These are phyloP conservation scores for Chelon auratus DNA, from an alignment of 2,797 vertebrate species.

Conservation along the genomic window DNA sequence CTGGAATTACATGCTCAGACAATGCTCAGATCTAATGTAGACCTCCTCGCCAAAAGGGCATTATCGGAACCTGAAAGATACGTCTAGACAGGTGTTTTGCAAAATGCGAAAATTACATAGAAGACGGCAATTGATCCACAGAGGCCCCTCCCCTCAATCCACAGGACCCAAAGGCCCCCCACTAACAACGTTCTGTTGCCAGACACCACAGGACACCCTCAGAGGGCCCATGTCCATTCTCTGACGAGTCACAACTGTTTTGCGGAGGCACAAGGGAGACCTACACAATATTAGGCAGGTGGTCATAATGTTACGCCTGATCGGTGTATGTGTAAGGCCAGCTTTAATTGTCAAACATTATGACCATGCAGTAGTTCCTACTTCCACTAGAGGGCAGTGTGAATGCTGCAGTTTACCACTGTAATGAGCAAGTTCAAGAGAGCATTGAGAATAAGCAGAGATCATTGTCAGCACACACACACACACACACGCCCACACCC, in stretches of 20 bases:
- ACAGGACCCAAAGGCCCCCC: no score
- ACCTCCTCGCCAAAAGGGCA: slow-evolving; percentile 18
- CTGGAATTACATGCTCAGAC: slow-evolving; percentile 23
- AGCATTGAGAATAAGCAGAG: slow-evolving; percentile 42
- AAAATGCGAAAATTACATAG: no score
- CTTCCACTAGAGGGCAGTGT: slow-evolving; percentile 74
- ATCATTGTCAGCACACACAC: slow-evolving; percentile 1
- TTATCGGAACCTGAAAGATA: slow-evolving; percentile 12
- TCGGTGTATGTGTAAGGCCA: neutral
- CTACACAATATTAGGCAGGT: no score
- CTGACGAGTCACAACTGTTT: no score
- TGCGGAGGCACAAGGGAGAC: no score
- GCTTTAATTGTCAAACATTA: slow-evolving; percentile 38
- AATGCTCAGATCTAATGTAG: slow-evolving; percentile 6
- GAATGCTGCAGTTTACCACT: slow-evolving; percentile 38
- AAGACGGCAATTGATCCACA: no score
- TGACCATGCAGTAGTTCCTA: slow-evolving; percentile 19
- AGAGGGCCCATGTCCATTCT: no score
- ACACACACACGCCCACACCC: neutral
- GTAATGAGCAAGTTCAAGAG: slow-evolving; percentile 39
- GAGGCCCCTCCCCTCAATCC: no score
- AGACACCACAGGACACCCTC: no score
- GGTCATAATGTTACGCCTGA: no score
- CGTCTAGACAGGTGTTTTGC: neutral
- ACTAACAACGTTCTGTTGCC: no score